Evolutionary conservation across 2,888 invertebrate genomes (phyloP), one percentile per base, ranked within the genome.

Genomic region (Aproaerema taeniolella): DNA sequence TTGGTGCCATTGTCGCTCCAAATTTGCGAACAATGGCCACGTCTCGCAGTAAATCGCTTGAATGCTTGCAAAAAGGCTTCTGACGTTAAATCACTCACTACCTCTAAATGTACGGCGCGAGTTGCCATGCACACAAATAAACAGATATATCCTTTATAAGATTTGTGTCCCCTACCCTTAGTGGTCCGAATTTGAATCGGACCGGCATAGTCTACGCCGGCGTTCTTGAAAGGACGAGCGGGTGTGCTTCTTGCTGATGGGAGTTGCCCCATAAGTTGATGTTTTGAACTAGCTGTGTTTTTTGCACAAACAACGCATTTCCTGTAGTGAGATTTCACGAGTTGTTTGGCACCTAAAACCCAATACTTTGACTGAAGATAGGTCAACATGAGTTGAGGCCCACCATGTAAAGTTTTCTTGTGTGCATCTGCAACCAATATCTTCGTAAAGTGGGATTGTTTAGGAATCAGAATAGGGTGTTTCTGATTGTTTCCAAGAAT

Each of bases 401-500:
- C 53, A 1, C 58, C 56, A 24, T 58, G 55, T 8, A 55, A 12
- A 20, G 20, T 20, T 8, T 20, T 20, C 20, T 4, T 6, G 20
- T 20, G 20, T 6, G 20, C 20, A 8, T 5, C 51, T 3, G 38
- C 38, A 11, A 58, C 11, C 2, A 61, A 35, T 1, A 57, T 9
- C 2, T 36, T 35, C 14, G 50, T 48, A 0, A 64, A 15, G 5
- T 4, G 5, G 8, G 4, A 6, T 9, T 48, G 40, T 12, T 45
- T 43, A 1, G 47, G 47, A 10, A 61, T 15, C 13, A 61, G 48
- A 5, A 53, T 46, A 2, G 55, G 53, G 35, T 56, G 48, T 33
- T 52, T 51, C n/a, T 15, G 34, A 2, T 47, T 25, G 5, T 40
- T 33, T 9, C 25, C 10, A 11, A 51, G 6, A 15, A 41, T 14